Evolutionary conservation across 2,113 vertebrate genomes (phyloP).

Genomic region (Gymnarchus niloticus): DNA sequence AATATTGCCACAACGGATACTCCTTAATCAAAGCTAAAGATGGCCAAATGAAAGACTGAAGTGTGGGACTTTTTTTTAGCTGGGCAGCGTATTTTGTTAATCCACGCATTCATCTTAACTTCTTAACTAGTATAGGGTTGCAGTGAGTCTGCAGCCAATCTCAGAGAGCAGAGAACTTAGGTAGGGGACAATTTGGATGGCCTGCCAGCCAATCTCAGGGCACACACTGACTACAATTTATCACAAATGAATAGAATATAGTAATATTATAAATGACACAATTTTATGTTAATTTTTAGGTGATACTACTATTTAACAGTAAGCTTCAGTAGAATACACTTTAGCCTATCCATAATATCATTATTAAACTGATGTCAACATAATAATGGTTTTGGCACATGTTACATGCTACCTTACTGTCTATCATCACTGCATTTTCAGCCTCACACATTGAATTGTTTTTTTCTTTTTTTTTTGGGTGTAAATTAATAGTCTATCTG

Average conservation of each 20-base stretch:
- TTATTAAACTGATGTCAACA: background rate
- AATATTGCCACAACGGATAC: too few species aligned
- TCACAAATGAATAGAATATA: background rate
- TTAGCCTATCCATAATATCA: background rate
- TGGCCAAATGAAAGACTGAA: too few species aligned
- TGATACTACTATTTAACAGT: background rate
- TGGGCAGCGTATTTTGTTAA: too few species aligned
- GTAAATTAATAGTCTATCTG: slow-evolving; percentile 47
- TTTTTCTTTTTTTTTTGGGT: too few species aligned
- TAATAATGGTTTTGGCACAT: background rate
- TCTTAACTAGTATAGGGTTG: background rate
- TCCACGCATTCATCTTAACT: background rate
- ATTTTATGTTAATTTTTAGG: background rate
- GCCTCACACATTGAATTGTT: slow-evolving; percentile 43
- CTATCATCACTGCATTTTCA: slow-evolving; percentile 13
- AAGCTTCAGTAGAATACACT: background rate
- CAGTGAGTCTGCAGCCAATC: too few species aligned
- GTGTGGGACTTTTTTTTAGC: too few species aligned
- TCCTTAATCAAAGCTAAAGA: too few species aligned
- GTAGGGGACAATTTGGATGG: background rate
- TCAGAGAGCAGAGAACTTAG: too few species aligned
- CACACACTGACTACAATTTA: background rate
- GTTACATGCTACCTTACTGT: background rate
- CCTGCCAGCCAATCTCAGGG: background rate
- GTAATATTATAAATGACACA: background rate